Evolutionary conservation across 2,888 invertebrate genomes (phyloP), one percentile per base, ranked within the genome.

Genomic region (Cephus spinipes): DNA sequence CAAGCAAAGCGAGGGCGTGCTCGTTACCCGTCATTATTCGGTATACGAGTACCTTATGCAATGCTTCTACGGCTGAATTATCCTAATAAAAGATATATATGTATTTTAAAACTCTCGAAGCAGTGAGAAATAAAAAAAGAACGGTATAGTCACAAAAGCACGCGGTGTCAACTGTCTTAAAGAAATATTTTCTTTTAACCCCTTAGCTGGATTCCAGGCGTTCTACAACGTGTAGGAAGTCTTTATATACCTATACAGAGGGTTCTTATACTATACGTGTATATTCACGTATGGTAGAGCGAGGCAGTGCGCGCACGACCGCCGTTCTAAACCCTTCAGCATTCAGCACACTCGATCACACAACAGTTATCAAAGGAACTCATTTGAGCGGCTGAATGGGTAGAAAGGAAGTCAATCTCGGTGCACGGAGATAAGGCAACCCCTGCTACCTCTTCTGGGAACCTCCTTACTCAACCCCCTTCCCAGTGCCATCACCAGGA

Each of bases 351-450:
- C 90, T 90, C 90, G 90, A 91, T 91, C 90, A 89, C 90, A 90
- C 90, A 90, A 91, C 91, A 91, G 90, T 91, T 91, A 91, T 90
- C 91, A 91, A 91, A 91, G 90, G 91, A 91, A 91, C 91, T 91
- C 88, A 91, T 91, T 90, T 89, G 90, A 90, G 90, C 90, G 89
- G 87, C 83, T 90, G 90, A 89, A 89, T 90, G 88, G 90, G 85
- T 89, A 90, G 90, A 90, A 90, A 90, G 90, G 90, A 90, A 90
- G 91, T 90, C 91, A 91, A 91, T 91, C 91, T 91, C 89, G 88
- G 87, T 86, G 86, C 87, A 88, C 90, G 89, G 90, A 91, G 91
- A 91, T 91, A 91, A 90, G 90, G 88, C 88, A 85, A 82, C 80
- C 83, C 79, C 83, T 15, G 40, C 40, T 40, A 40, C 40, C 40